These are phyloP conservation scores for Neoniphon sammara DNA, from an alignment of 2,797 vertebrate species.

Conservation along the genomic window DNA sequence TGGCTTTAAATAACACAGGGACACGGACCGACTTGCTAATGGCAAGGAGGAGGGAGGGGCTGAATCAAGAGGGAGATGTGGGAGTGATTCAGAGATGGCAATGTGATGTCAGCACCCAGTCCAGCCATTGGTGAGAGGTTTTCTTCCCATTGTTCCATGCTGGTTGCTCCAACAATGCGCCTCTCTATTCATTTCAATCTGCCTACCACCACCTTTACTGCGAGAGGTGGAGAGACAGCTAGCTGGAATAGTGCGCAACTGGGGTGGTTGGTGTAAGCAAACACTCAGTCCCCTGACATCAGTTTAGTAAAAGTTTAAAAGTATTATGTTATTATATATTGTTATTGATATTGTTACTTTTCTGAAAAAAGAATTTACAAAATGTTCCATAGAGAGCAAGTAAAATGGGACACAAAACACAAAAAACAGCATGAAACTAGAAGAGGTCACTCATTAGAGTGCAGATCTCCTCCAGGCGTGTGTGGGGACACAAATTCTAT, in stretches of 20 bases:
- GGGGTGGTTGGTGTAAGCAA: too few species aligned
- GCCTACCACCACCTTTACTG: conserved; percentile 42
- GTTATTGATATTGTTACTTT: too few species aligned
- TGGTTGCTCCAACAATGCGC: conserved; percentile 46
- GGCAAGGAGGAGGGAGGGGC: conserved; percentile 78
- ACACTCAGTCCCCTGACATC: neutral
- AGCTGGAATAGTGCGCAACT: neutral
- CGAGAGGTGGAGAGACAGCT: conserved; percentile 28
- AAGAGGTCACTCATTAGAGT: too few species aligned
- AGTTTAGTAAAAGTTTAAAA: too few species aligned
- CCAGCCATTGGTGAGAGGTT: conserved; percentile 71
- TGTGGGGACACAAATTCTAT: too few species aligned
- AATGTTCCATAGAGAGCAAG: too few species aligned
- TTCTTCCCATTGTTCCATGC: conserved; percentile 56
- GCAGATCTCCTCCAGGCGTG: too few species aligned
- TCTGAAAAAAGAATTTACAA: too few species aligned
- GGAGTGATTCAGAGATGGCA: conserved; percentile 71
- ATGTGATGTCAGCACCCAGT: conserved; percentile 81
- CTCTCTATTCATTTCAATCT: conserved; percentile 57
- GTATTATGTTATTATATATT: too few species aligned
- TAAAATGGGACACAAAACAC: too few species aligned
- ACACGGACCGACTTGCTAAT: conserved; percentile 81
- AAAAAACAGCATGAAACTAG: too few species aligned
- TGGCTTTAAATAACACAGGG: conserved; percentile 84
- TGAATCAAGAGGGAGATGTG: conserved; percentile 71